A percentile compares a stretch with the other conserved stretches of the same genome.
phyloP scores from a whole-genome alignment of 2,113 vertebrate species.

The Progne subis region DNA sequence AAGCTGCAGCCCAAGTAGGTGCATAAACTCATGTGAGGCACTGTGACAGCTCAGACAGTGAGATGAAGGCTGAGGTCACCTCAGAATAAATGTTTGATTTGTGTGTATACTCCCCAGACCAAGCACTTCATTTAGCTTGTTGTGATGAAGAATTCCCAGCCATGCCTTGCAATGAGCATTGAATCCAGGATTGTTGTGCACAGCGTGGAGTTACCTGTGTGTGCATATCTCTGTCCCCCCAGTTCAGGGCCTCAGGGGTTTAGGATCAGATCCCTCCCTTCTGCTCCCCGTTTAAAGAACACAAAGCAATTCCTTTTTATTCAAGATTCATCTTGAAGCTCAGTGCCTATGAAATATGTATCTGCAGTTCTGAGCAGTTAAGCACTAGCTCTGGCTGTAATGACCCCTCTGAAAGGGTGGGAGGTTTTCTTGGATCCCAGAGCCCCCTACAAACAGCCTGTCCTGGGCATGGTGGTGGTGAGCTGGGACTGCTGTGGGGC shows the following conservation, averaged over 20 bases:
- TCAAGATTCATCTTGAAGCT: neutral
- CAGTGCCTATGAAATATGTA: neutral
- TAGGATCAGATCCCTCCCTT: neutral
- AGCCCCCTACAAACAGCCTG: neutral
- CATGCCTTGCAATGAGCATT: neutral
- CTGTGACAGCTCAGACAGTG: neutral
- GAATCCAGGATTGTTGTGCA: neutral
- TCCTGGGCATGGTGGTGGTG: rapidly evolving
- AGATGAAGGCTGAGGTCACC: neutral
- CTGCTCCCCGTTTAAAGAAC: neutral
- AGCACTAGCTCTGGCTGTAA: neutral
- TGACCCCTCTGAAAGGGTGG: neutral
- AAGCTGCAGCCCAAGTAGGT: neutral
- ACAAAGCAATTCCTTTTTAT: neutral
- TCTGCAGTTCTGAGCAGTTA: neutral
- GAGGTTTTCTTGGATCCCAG: neutral
- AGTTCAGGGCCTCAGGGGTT: neutral
- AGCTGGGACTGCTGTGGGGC: neutral
- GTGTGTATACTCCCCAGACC: neutral
- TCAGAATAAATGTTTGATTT: neutral
- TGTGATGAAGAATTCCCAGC: neutral
- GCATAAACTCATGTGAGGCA: neutral
- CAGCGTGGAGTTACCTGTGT: neutral
- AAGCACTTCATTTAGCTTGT: neutral
- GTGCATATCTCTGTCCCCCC: neutral